These are phyloP conservation scores for Thalassarche chlororhynchos DNA, from an alignment of 2,113 vertebrate genomes.

Conservation along the genomic window DNA sequence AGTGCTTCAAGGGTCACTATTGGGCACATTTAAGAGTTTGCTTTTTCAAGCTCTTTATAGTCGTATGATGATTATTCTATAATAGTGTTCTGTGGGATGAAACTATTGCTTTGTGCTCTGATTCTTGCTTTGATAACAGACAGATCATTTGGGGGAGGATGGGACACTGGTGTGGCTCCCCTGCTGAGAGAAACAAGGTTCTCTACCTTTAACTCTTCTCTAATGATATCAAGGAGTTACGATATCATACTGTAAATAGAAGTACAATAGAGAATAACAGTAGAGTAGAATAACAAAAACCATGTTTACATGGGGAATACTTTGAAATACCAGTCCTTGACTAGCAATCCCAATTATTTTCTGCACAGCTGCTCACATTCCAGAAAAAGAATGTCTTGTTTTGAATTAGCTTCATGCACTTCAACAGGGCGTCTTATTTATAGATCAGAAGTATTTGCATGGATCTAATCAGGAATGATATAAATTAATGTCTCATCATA, in stretches of 20 bases:
- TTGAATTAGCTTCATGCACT: background rate
- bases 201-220: background rate
- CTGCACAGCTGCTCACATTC: conserved; percentile 63
- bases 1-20: background rate
- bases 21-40: background rate
- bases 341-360: conserved; percentile 52
- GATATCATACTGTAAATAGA: background rate
- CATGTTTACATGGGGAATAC: background rate
- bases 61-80: background rate
- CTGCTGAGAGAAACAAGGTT: background rate
- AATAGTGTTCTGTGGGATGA: background rate
- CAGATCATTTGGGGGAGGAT: background rate
- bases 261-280: background rate
- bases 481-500: conserved; percentile 38
- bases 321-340: conserved; percentile 20
- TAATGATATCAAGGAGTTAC: background rate
- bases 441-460: conserved; percentile 18
- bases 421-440: conserved; percentile 19
- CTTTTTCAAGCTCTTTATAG: background rate
- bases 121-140: background rate
- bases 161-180: background rate
- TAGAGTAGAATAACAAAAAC: background rate
- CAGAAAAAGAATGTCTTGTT: conserved; percentile 54
- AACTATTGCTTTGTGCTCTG: background rate
- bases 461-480: conserved; percentile 46